Evolutionary conservation across 2,888 invertebrate genomes (phyloP), one percentile per base, ranked within the genome.

Genomic region (Julus scandinavius): DNA sequence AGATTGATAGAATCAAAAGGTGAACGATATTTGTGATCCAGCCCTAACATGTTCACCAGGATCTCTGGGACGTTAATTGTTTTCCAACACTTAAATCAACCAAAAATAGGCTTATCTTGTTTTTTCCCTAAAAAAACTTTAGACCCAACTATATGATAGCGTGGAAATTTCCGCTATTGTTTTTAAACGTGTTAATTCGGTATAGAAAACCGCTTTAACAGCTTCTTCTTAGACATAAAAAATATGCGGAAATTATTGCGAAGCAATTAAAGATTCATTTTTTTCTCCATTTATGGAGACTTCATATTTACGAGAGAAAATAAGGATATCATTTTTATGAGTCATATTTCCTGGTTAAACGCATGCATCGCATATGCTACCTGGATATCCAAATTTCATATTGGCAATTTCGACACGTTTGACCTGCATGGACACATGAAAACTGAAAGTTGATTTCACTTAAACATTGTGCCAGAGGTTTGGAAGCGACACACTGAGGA

Each of bases 381-480:
- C 38, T 38, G 80, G 80, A 9, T 29, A 80, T 38, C 80, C 11
- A 80, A 80, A 15, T 3, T 38, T 80, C 63, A 20, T 38, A 80
- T 72, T 80, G 38, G 0, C 38, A 80, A 38, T 80, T 80, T 38
- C 13, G 38, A 80, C 80, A 80, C 80, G 80, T 80, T 80, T 80
- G 80, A 80, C 80, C 80, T 80, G 80, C 80, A 40, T 40, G 80
- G 38, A 38, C 80, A 80, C 80, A 1, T 38, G 13, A 80, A 72
- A 80, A 80, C 80, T 38, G 80, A 80, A 80, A 80, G 80, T 80
- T 80, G 80, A 80, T 80, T 80, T 80, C 38, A 80, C 72, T 72
- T 5, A 72, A 29, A 72, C 63, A 63, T 63, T 20, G 7, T 20
- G 9, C 63, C 7, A 63, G 63, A 63, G n/a, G 20, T 63, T 63